Evolutionary conservation across 2,888 invertebrate species (phyloP), one percentile per base, ranked within the genome.

Genomic region (Eupithecia exiguata): DNA sequence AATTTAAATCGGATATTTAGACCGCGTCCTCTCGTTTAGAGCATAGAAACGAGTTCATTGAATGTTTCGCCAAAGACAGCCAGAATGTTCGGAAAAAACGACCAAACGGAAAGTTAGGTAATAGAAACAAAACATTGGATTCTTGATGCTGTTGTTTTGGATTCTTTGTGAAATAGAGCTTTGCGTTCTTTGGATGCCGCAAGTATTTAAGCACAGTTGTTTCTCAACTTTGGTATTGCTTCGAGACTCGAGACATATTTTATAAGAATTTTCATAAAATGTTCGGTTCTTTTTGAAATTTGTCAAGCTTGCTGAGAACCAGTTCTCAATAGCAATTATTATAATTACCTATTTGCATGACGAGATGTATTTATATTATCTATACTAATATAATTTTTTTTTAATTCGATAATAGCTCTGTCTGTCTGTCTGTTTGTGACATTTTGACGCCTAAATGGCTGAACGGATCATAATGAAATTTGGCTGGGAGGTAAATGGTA

Each of bases 1-100:
- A 93, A 92, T 93, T 90, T 90, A 92, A 93, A 93, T 93, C 86
- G 89, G 91, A 88, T 88, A 89, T 92, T 92, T 91, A 91, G 89
- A 90, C 88, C 89, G 87, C 85, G 87, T 87, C 86, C 87, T 88
- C 87, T 85, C 90, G 90, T 89, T 91, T 88, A 87, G 86, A 88
- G 91, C 89, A 92, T 92, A 91, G 92, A 91, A 93, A 92, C 91
- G 92, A 88, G 90, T 90, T 88, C 90, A 92, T 92, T 91, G 89
- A 86, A 91, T 88, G 86, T 87, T 87, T 87, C 87, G 87, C 88
- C 88, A 90, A 91, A 89, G 90, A 88, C 87, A 87, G 85, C 84
- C 86, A 88, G 88, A 88, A 89, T 89, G 90, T 88, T 89, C 84
- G 88, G 87, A 88, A 90, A 90, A 91, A 92, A 92, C 89, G 88